phyloP scores from a whole-genome alignment of 2,888 invertebrate species.

The Blomia tropicalis region DNA sequence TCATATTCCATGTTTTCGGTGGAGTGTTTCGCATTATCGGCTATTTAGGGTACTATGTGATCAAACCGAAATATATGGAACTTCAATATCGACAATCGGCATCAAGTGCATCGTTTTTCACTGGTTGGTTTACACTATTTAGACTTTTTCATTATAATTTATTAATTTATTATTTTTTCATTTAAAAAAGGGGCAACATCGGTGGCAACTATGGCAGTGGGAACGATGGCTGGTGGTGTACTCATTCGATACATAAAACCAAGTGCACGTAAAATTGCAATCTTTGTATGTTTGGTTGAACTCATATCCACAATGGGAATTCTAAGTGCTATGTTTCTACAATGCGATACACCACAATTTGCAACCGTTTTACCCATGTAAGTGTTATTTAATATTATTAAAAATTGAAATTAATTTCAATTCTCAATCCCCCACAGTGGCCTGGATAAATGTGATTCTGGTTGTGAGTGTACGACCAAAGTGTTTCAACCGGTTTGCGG shows the following conservation, averaged over 20 bases:
- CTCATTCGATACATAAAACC: conserved; percentile 34
- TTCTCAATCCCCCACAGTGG: neutral
- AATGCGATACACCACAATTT: conserved; percentile 30
- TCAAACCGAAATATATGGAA: conserved; percentile 31
- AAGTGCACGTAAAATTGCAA: conserved; percentile 32
- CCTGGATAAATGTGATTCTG: conserved; percentile 26
- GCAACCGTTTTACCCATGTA: neutral
- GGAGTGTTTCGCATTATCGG: conserved; percentile 30
- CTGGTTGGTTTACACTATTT: conserved; percentile 20
- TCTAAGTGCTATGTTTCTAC: conserved; percentile 29
- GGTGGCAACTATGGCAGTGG: conserved; percentile 28
- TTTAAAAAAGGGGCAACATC: conserved; percentile 25
- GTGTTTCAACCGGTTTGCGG: conserved; percentile 30
- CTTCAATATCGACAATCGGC: conserved; percentile 30
- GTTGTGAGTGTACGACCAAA: conserved; percentile 27
- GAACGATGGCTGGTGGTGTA: conserved; percentile 29
- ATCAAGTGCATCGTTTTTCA: conserved; percentile 28
- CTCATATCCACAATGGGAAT: conserved; percentile 27
- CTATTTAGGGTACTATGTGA: conserved; percentile 30
- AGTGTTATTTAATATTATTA: conserved; percentile 8
- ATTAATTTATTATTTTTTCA: neutral
- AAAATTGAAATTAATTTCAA: neutral
- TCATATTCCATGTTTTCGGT: conserved; percentile 29
- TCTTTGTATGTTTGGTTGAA: conserved; percentile 34
- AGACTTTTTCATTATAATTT: neutral